Evolutionary conservation across 2,797 vertebrate species (phyloP).

Genomic region (Phrynocephalus vlangalii): DNA sequence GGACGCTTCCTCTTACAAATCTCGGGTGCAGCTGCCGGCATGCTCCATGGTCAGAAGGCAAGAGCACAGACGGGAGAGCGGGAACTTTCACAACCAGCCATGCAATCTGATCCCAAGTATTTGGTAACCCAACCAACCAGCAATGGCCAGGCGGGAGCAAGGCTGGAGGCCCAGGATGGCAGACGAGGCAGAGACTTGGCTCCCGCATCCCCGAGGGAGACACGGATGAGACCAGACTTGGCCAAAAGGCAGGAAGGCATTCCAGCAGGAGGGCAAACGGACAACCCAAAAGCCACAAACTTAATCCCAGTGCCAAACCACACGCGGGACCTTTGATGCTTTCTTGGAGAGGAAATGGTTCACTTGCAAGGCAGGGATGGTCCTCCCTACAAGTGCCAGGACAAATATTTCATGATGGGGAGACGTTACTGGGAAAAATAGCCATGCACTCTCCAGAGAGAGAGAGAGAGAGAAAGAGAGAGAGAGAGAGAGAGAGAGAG

Average conservation of each 20-base stretch:
- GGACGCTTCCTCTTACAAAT: not conserved
- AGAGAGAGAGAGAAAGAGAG: not conserved
- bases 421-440: not conserved
- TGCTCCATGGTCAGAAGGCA: not conserved
- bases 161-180: not conserved
- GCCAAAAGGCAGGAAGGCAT: not conserved
- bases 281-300: not conserved
- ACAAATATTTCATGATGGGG: not conserved
- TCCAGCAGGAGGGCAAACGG: not conserved
- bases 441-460: not conserved
- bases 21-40: not conserved
- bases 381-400: not conserved
- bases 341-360: not conserved
- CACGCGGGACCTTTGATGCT: not conserved
- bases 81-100: not conserved
- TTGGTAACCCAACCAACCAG: not conserved
- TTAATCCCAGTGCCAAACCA: not conserved
- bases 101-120: too few species aligned
- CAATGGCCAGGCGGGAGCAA: not conserved
- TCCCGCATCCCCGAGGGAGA: not conserved
- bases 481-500: not conserved
- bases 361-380: not conserved
- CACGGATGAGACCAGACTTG: not conserved
- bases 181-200: not conserved
- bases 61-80: not conserved